phyloP scores from a whole-genome alignment of 2,113 vertebrate genomes.

The Girardinichthys multiradiatus region DNA sequence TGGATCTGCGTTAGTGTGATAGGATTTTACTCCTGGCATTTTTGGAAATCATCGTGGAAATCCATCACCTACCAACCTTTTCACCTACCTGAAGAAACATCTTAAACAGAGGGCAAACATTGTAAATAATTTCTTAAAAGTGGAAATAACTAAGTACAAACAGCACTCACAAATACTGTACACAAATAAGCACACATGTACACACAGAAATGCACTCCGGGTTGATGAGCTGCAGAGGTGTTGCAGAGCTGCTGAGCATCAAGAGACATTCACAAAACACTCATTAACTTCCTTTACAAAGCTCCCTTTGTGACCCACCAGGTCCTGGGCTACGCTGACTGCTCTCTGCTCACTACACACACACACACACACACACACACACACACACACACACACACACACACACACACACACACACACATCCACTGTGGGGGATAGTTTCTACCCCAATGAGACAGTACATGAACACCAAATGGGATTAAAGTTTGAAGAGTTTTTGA shows the following conservation, averaged over 20 bases:
- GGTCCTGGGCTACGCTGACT: constrained; percentile 56
- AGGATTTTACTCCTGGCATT: constrained; percentile 58
- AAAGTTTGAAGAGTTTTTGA: constrained; percentile 52
- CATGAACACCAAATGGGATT: constrained; percentile 70
- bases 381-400: constrained; percentile 28
- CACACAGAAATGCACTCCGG: constrained; percentile 35
- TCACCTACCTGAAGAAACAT: constrained; percentile 57
- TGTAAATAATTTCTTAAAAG: constrained; percentile 78
- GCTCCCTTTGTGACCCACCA: constrained; percentile 78
- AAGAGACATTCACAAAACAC: constrained; percentile 77
- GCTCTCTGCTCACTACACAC: constrained; percentile 33
- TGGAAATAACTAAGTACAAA: constrained; percentile 74
- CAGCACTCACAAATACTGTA: constrained; percentile 41
- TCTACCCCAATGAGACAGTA: constrained; percentile 49
- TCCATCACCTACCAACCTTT: constrained; percentile 45
- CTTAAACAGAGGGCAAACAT: constrained; percentile 78
- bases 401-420: constrained; percentile 24
- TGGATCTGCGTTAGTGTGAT: constrained; percentile 79
- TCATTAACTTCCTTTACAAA: constrained; percentile 80
- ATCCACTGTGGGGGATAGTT: constrained; percentile 13
- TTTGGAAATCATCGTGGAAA: constrained; percentile 43
- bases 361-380: constrained; percentile 37
- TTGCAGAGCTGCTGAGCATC: constrained; percentile 72
- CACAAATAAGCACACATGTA: constrained; percentile 1
- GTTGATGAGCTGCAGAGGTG: constrained; percentile 73